Evolutionary conservation across 2,113 vertebrate genomes (phyloP).

Genomic region (Sminthopsis crassicaudata): DNA sequence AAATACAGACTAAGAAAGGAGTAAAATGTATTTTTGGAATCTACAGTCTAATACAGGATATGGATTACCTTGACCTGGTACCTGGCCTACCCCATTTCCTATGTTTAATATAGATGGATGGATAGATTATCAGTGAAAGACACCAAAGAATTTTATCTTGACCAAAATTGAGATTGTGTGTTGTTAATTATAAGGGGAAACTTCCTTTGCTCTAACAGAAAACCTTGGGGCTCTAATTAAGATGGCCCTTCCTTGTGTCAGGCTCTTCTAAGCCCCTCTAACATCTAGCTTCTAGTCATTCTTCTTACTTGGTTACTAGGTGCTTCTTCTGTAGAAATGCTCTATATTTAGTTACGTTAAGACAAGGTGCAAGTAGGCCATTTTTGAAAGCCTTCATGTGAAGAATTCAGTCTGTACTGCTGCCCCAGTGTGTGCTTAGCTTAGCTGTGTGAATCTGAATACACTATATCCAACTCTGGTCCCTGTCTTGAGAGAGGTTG

Average conservation of each 20-base stretch:
- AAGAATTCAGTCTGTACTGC: not conserved
- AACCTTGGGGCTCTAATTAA: not conserved
- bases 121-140: not conserved
- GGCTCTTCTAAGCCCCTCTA: not conserved
- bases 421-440: not conserved
- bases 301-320: not conserved
- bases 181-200: not conserved
- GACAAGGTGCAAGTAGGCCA: not conserved
- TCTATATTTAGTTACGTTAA: not conserved
- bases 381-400: not conserved
- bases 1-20: not conserved
- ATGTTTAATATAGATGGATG: not conserved
- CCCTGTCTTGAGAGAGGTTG: not conserved
- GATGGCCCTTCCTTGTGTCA: not conserved
- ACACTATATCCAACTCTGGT: not conserved
- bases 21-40: not conserved
- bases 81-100: not conserved
- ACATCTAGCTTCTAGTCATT: not conserved
- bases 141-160: not conserved
- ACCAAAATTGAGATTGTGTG: too few relatives aligned
- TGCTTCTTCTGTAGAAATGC: conserved; percentile 4
- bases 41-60: not conserved
- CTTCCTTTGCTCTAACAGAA: conserved; percentile 21
- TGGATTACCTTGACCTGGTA: not conserved
- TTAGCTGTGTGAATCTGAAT: not conserved